Evolutionary conservation across 2,888 invertebrate species (phyloP).

Genomic region (Amorpha juglandis): DNA sequence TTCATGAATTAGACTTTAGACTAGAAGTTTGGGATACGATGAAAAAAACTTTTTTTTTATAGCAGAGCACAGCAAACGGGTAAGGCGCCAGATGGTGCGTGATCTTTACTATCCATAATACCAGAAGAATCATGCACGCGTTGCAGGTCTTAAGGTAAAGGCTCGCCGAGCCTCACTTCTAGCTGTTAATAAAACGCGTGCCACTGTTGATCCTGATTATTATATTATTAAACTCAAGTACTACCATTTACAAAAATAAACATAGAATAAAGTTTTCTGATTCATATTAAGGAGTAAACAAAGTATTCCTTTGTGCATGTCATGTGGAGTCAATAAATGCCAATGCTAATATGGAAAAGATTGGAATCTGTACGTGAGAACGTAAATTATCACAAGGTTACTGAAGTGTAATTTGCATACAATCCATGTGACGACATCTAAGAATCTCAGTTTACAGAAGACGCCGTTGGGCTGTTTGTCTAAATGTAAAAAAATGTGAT

Average conservation of each 20-base stretch:
- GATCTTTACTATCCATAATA: too few species aligned
- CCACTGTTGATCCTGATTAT: too few species aligned
- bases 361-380: constrained; percentile 54
- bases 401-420: constrained; percentile 64
- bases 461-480: background rate
- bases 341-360: constrained; percentile 48
- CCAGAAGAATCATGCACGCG: too few species aligned
- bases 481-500: constrained; percentile 6
- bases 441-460: constrained; percentile 31
- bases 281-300: background rate
- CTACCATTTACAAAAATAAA: background rate
- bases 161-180: too few species aligned
- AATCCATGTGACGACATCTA: constrained; percentile 63
- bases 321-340: constrained; percentile 44
- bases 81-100: too few species aligned
- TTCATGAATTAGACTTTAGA: too few species aligned
- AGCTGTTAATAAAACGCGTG: too few species aligned
- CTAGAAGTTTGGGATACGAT: too few species aligned
- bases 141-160: too few species aligned
- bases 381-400: constrained; percentile 64
- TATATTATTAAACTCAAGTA: too few species aligned
- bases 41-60: too few species aligned
- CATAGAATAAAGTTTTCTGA: background rate
- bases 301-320: background rate
- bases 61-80: too few species aligned